Base-by-base conservation (phyloP, 2,113 vertebrate species). In the Cercopithecus mona region DNA sequence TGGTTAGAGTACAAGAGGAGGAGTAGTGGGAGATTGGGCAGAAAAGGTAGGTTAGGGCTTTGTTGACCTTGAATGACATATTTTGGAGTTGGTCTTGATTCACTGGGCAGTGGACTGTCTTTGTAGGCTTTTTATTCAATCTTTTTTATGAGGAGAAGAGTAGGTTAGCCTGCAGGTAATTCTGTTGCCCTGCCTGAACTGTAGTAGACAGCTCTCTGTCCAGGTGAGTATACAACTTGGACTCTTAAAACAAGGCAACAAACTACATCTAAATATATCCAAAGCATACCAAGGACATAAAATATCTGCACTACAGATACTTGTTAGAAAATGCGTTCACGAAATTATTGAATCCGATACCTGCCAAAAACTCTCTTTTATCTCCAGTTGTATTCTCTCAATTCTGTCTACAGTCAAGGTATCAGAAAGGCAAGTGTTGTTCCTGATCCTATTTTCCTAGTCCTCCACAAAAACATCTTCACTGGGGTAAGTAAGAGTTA, bases 51-150 rank as follows among this genome's bases (percentile, higher is more conserved):
- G 50, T n/a, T 70, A 92, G 70, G 25, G 16, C 5, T 93, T 90
- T 90, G 22, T 72, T 92, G 75, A 88, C 64, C 13, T 95, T 38
- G 25, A 90, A 88, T 87, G 90, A 66, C 55, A 52, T 90, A 92
- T 70, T 90, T 59, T 70, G 38, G 59, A 96, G 32, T 88, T 96
- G 76, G 18, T 90, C 73, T 96, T 90, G 35, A 96, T 96, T 96
- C 80, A 45, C 64, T 93, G 76, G 84, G 76, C 7, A 75, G 52
- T 68, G 50, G 68, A 89, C 57, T 50, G 23, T 20, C 68, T 70
- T 55, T 70, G 55, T 5, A 94, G 59, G 23, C 16, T 92, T 96
- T 85, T 93, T 5, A 97, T 72, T 88, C 72, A 61, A 68, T 52
- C n/a, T 92, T 14, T 96, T 88, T 45, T 90, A 43, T 45, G 4